phyloP scores from a whole-genome alignment of 2,888 invertebrate species.

The Orthosia gracilis region DNA sequence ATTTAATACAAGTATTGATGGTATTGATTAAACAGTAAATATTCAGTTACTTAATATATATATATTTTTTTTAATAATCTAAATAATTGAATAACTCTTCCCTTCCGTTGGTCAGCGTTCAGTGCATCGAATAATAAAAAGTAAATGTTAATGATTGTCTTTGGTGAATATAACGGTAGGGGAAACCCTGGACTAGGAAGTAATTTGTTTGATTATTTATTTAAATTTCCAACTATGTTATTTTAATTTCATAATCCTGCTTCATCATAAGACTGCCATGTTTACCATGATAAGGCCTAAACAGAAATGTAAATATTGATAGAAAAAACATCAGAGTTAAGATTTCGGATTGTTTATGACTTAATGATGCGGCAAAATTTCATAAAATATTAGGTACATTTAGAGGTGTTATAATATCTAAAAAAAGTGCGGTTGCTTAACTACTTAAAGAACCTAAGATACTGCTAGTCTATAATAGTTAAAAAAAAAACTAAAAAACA shows the following conservation, averaged over 20 bases:
- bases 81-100: no score
- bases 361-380: constrained; percentile 12
- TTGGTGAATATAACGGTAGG: no score
- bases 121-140: no score
- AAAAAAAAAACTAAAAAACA: no score
- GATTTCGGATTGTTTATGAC: constrained; percentile 34
- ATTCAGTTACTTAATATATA: no score
- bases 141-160: no score
- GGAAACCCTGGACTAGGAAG: not conserved
- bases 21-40: no score
- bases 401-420: not conserved
- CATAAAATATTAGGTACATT: not conserved
- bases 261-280: constrained; percentile 13
- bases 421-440: not conserved
- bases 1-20: no score
- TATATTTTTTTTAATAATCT: no score
- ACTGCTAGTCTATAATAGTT: no score
- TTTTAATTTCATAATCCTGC: not conserved
- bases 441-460: not conserved
- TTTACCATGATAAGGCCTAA: constrained; percentile 28
- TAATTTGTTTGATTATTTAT: not conserved
- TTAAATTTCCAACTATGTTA: not conserved
- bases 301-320: constrained; percentile 33
- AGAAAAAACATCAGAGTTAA: constrained; percentile 4
- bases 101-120: no score